These are phyloP conservation scores for Pseudocheirus occidentalis DNA, from an alignment of 2,797 vertebrate genomes.

Conservation along the genomic window DNA sequence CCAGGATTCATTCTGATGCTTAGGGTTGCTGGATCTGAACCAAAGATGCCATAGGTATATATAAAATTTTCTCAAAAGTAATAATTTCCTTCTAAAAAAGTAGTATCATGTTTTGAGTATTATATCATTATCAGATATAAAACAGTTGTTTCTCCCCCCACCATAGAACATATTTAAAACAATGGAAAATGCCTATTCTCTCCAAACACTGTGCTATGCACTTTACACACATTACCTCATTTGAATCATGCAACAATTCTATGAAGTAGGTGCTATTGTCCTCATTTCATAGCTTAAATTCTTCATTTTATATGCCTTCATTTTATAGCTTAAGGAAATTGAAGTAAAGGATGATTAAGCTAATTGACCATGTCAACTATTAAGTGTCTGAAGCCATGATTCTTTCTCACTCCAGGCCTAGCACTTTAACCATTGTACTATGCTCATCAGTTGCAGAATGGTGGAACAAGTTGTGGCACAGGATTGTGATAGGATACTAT, in stretches of 20 bases:
- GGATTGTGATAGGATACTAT: background rate
- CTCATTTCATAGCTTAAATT: background rate
- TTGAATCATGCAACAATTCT: background rate
- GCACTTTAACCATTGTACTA: background rate
- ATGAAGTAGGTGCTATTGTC: background rate
- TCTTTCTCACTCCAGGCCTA: background rate
- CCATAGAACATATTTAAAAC: too few relatives aligned
- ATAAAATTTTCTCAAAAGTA: too few relatives aligned
- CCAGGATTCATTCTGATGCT: background rate
- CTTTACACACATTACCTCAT: background rate
- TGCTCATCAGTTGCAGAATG: background rate
- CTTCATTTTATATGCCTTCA: constrained; percentile 25
- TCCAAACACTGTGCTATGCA: background rate
- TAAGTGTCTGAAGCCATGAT: background rate
- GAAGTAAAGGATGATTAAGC: background rate
- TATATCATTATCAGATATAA: background rate
- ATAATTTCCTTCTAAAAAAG: background rate
- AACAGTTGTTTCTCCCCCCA: too few relatives aligned
- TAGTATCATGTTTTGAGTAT: background rate
- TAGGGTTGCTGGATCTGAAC: background rate
- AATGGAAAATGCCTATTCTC: background rate
- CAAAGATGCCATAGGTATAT: background rate
- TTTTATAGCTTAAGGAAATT: background rate
- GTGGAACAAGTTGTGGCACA: background rate
- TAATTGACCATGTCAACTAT: background rate